Evolutionary conservation across 1,140 invertebrate species (phyloP).

Genomic region (Platyscapa corneri): DNA sequence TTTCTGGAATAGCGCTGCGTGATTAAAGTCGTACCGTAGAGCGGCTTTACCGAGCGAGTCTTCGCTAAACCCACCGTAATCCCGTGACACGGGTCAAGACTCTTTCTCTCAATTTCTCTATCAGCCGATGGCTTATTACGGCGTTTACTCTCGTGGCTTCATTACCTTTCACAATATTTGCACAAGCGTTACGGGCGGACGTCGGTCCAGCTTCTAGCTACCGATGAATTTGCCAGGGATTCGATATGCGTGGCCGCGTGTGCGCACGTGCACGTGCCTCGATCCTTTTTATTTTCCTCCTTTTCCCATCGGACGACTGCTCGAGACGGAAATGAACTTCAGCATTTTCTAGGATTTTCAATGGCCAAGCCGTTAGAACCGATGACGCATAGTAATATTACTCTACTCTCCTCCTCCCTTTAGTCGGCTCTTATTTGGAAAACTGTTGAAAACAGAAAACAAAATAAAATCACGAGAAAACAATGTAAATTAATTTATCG

Average conservation of each 20-base stretch:
- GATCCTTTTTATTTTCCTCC: neutral
- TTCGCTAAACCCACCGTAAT: conserved; percentile 62
- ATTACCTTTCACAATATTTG: conserved; percentile 74
- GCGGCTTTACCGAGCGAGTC: conserved; percentile 50
- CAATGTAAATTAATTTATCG: too few relatives aligned
- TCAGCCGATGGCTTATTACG: conserved; percentile 48
- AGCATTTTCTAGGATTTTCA: neutral
- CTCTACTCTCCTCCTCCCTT: too few relatives aligned
- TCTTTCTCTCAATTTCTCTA: conserved; percentile 52
- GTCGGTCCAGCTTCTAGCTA: neutral
- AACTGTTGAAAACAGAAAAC: too few relatives aligned
- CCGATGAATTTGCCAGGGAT: conserved; percentile 32
- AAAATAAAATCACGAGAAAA: too few relatives aligned
- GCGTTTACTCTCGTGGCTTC: conserved; percentile 70
- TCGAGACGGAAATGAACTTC: conserved; percentile 7
- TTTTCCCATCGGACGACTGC: neutral
- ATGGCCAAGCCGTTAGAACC: too few relatives aligned
- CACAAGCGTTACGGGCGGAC: conserved; percentile 64
- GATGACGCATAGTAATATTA: neutral
- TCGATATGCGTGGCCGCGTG: neutral
- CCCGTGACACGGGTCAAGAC: conserved; percentile 63
- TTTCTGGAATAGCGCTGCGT: neutral
- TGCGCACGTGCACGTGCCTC: neutral
- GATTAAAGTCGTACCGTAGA: conserved; percentile 32
- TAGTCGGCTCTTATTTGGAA: too few relatives aligned